A percentile compares a stretch with the other conserved stretches of the same genome.
These are phyloP conservation scores for Xerus inauris DNA, from an alignment of 2,113 vertebrate genomes.

Conservation along the genomic window DNA sequence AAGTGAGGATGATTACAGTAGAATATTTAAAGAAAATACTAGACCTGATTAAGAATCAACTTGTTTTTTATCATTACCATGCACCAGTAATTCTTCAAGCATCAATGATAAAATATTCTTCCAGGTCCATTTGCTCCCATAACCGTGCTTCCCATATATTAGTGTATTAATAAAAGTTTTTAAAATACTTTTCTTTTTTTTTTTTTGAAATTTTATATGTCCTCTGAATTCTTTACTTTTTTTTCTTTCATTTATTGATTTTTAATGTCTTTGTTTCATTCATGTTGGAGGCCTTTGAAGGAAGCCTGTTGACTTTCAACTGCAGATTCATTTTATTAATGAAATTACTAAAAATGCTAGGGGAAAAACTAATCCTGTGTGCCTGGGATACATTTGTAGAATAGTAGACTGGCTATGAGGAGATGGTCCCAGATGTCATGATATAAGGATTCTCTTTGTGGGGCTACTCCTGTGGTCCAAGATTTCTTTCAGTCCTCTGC, in stretches of 20 bases:
- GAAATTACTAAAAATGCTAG: not conserved
- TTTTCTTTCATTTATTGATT: not conserved
- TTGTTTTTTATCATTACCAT: not conserved
- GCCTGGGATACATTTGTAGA: not conserved
- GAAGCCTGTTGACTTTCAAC: not conserved
- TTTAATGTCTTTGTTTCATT: not conserved
- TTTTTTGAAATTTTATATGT: not conserved
- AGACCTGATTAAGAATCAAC: not conserved
- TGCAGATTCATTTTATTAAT: not conserved
- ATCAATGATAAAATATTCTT: not conserved
- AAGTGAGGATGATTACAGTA: not conserved
- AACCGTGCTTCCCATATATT: not conserved
- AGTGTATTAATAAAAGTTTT: not conserved
- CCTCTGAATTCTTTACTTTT: not conserved
- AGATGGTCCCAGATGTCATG: not conserved
- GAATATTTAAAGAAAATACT: not conserved
- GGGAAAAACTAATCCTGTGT: not conserved
- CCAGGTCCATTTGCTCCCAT: not conserved
- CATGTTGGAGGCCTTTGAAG: not conserved
- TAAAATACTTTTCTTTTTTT: not conserved
- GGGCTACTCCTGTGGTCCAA: not conserved
- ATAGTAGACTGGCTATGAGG: fast-evolving
- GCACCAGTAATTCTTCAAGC: not conserved
- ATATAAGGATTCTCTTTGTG: not conserved
- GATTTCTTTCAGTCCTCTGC: not conserved